Evolutionary conservation across 1,140 invertebrate species (phyloP).

Genomic region (Leptinotarsa defecta): DNA sequence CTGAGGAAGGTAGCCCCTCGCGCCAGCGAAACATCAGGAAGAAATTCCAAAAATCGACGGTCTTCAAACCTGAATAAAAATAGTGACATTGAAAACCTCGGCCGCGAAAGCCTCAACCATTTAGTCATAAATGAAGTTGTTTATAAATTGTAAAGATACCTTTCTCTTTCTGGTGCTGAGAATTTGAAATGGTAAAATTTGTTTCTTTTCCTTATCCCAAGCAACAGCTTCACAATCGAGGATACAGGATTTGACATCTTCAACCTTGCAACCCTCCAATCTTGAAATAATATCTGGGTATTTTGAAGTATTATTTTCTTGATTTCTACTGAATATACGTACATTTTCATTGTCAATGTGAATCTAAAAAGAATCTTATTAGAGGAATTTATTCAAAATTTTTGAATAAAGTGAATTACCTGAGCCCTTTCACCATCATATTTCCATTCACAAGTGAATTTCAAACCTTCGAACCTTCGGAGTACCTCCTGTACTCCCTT

Average conservation of each 20-base stretch:
- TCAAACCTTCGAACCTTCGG: constrained; percentile 84
- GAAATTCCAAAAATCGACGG: too few species aligned
- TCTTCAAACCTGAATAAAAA: too few species aligned
- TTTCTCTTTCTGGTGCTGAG: constrained; percentile 95
- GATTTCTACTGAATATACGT: constrained; percentile 93
- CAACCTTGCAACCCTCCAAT: constrained; percentile 65
- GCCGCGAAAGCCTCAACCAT: too few species aligned
- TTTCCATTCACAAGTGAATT: constrained; percentile 99
- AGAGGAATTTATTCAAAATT: too few species aligned
- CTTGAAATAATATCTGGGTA: constrained; percentile 94
- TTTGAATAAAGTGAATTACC: constrained; percentile 57
- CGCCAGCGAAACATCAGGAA: too few species aligned
- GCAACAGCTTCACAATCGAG: constrained; percentile 97
- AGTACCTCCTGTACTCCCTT: constrained; percentile 91
- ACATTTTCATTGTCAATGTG: constrained; percentile 73
- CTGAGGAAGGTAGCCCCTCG: too few species aligned
- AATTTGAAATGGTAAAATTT: constrained; percentile 97
- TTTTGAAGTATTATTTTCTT: constrained; percentile 97
- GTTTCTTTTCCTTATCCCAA: constrained; percentile 87
- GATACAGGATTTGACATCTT: constrained; percentile 81
- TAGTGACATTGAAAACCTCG: too few species aligned
- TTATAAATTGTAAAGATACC: constrained; percentile 57
- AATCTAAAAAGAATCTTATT: constrained; percentile 62
- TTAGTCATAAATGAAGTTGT: too few species aligned
- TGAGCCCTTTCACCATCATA: constrained; percentile 99